These are phyloP conservation scores for Diplolepis rosae DNA, from an alignment of 2,888 invertebrate genomes.

Conservation along the genomic window DNA sequence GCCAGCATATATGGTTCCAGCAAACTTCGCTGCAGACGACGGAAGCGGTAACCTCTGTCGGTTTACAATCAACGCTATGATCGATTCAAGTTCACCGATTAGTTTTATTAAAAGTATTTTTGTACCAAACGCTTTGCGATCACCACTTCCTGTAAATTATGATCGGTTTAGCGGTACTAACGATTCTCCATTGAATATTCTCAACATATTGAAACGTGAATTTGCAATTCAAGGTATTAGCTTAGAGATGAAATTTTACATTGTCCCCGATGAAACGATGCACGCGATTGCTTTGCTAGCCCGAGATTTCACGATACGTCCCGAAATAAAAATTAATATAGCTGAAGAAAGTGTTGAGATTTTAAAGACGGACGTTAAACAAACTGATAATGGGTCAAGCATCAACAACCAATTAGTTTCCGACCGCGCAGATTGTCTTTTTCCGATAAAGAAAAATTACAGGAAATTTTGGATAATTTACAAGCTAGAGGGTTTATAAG, in stretches of 20 bases:
- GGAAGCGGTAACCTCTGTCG: not conserved
- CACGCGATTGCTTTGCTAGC: constrained; percentile 21
- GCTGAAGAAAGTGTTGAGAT: not conserved
- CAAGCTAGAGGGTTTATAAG: not conserved
- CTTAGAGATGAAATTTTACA: constrained; percentile 18
- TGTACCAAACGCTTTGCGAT: not conserved
- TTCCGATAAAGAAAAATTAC: constrained; percentile 14
- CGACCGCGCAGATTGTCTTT: constrained; percentile 24
- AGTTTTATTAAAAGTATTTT: not conserved
- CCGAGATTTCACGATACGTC: constrained; percentile 18
- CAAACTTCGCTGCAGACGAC: not conserved
- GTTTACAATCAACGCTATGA: not conserved
- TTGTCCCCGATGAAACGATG: constrained; percentile 31
- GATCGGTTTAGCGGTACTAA: not conserved
- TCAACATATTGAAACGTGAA: not conserved
- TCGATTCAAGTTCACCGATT: not conserved
- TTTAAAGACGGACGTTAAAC: not conserved
- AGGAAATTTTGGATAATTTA: not conserved
- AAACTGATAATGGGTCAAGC: constrained; percentile 17
- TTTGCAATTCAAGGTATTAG: not conserved
- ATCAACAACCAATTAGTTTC: constrained; percentile 18
- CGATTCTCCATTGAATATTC: not conserved
- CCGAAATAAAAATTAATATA: not conserved
- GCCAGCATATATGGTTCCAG: not conserved
- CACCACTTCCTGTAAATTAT: not conserved